Percentiles rank a stretch among this genome's conserved stretches.
Conservation (phyloP, 2,113 vertebrate genomes). For the Phoenicopterus ruber region DNA sequence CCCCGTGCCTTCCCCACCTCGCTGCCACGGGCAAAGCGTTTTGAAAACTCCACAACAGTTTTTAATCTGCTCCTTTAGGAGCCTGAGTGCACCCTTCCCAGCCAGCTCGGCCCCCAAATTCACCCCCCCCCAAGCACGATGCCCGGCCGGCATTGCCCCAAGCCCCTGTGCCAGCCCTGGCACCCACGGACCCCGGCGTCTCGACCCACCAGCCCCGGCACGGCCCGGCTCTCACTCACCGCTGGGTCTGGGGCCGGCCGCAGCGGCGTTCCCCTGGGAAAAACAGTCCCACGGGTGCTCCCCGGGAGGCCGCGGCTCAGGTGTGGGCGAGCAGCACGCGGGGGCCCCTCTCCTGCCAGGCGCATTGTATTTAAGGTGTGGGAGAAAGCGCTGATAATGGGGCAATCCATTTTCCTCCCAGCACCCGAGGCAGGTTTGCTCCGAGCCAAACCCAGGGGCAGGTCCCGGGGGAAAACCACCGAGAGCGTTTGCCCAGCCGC, state of each 20-base stretch:
- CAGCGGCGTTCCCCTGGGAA: neutral
- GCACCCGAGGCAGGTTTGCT: neutral
- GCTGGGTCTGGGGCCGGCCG: rapidly evolving
- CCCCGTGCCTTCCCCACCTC: neutral
- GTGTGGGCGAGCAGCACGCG: neutral
- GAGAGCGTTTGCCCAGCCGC: rapidly evolving
- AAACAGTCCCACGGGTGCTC: neutral
- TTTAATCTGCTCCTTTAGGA: neutral
- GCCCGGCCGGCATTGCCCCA: rapidly evolving
- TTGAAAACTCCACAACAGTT: neutral
- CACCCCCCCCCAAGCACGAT: rapidly evolving
- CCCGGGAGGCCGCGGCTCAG: neutral
- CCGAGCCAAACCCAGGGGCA: neutral
- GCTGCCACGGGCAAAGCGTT: rapidly evolving
- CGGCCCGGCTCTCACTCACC: neutral
- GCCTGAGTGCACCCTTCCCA: neutral
- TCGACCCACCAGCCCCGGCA: neutral
- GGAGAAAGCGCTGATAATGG: neutral
- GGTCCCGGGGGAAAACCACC: neutral
- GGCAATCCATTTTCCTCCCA: neutral
- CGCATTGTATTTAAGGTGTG: conserved; percentile 14
- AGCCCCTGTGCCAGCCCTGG: neutral
- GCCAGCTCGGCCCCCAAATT: no score
- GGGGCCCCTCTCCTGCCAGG: neutral
- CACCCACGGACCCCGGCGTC: rapidly evolving